phyloP scores from a whole-genome alignment of 2,797 vertebrate species.

The Rhynchotus rufescens region DNA sequence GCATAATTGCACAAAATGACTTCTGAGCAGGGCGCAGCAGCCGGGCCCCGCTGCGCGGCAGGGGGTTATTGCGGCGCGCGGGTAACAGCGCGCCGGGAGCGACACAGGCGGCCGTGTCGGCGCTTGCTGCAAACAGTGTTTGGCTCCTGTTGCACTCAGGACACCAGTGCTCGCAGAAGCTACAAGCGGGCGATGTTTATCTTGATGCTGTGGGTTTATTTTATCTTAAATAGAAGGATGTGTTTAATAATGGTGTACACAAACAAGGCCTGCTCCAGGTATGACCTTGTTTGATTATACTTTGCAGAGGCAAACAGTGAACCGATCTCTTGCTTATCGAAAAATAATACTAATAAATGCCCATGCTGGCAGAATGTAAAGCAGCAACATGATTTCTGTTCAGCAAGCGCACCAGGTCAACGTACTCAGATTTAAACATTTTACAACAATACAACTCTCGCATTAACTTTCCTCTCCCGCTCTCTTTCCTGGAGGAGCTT shows the following conservation, averaged over 20 bases:
- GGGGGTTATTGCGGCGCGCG: slow-evolving; percentile 70
- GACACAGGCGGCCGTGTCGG: slow-evolving; percentile 66
- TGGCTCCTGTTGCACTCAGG: slow-evolving; percentile 57
- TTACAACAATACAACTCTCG: neutral
- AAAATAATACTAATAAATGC: neutral
- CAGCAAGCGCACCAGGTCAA: neutral
- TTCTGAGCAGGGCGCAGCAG: slow-evolving; percentile 80
- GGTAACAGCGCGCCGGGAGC: slow-evolving; percentile 68
- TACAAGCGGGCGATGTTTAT: slow-evolving; percentile 46
- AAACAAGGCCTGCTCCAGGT: neutral
- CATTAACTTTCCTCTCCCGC: neutral
- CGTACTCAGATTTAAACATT: neutral
- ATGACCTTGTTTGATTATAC: neutral
- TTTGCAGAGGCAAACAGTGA: neutral
- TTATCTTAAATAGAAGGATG: slow-evolving; percentile 45
- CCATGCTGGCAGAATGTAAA: neutral
- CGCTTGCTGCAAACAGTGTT: slow-evolving; percentile 63
- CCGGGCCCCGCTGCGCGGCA: slow-evolving; percentile 71
- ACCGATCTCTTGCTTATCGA: neutral
- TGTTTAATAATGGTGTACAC: slow-evolving; percentile 36
- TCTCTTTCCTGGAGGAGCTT: neutral
- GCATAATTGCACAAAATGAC: no score
- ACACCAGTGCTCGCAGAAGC: slow-evolving; percentile 36
- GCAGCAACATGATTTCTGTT: neutral
- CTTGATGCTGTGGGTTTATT: slow-evolving; percentile 51